Base-by-base conservation (phyloP, 2,113 vertebrate genomes). In the Spea bombifrons region DNA sequence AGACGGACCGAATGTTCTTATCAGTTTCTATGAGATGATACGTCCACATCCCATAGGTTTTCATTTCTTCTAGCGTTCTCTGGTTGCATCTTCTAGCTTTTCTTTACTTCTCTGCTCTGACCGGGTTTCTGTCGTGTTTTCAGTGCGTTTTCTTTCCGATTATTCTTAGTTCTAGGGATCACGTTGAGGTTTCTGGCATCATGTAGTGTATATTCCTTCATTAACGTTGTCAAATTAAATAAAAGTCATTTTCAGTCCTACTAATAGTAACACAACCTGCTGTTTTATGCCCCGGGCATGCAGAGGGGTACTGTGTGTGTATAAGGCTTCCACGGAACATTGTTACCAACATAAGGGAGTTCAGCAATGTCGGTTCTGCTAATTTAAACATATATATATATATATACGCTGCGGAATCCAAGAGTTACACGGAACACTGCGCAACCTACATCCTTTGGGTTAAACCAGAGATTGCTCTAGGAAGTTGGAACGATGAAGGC, bases 161-260 rank as follows among this genome's bases (percentile, higher is more conserved):
- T 47, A 17, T 45, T 74, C 45, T 16, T 47, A 65, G 73, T 50
- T 6, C 6, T 6, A 48, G 43, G 5, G 59, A 49, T 75, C 46
- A 65, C 8, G 12, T 45, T 48, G 59, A 74, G 72, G 72, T 74
- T 74, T 49, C 57, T 63, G 72, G 72, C 72, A 64, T 74, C 59
- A 65, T 46, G 64, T 65, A 65, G 46, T 64, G n/a, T 64, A 47
- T 75, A 65, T 45, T 75, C 48, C 44, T 66, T 66, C 73, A 75
- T 75, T 75, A 75, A 75, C 50, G 63, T 75, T 75, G 73, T 75
- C 63, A 75, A 43, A 4, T 50, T 75, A 66, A 53, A 75, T 75
- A 43, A 75, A 47, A 46, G 57, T 75, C 57, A 75, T 71, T 63
- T 63, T 43, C 53, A 70, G 57, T 8, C 12, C 16, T 78, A 71